These are phyloP conservation scores for Gortyna flavago DNA, from an alignment of 2,888 invertebrate species.

Conservation along the genomic window DNA sequence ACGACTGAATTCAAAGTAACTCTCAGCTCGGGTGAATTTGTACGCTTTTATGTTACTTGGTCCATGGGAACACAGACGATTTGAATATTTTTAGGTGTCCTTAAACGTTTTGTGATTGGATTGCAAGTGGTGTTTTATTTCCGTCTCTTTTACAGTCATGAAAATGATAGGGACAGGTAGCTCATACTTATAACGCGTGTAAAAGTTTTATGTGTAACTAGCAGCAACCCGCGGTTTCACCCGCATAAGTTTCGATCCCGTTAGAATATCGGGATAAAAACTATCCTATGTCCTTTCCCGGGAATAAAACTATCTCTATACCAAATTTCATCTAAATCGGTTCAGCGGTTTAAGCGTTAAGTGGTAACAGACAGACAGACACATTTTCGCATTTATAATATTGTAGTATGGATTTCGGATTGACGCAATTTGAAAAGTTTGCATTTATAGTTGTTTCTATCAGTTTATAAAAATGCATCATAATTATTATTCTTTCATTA, in stretches of 20 bases:
- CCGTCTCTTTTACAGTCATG: background rate
- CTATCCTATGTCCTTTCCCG: too few species aligned
- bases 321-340: too few species aligned
- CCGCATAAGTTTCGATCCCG: too few species aligned
- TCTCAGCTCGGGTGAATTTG: constrained; percentile 24
- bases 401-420: background rate
- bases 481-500: background rate
- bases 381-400: too few species aligned
- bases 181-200: background rate
- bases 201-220: background rate
- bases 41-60: constrained; percentile 16
- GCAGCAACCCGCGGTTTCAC: too few species aligned
- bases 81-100: constrained; percentile 15
- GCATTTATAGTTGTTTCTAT: background rate
- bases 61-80: background rate
- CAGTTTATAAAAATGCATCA: background rate
- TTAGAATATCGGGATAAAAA: too few species aligned
- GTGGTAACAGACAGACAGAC: too few species aligned
- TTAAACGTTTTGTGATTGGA: background rate
- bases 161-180: background rate
- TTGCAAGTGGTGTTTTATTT: background rate
- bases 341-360: too few species aligned
- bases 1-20: constrained; percentile 55
- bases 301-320: too few species aligned
- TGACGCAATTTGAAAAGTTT: background rate